Base-by-base conservation (phyloP, 2,113 vertebrate species). In the Typhlomys cinereus region DNA sequence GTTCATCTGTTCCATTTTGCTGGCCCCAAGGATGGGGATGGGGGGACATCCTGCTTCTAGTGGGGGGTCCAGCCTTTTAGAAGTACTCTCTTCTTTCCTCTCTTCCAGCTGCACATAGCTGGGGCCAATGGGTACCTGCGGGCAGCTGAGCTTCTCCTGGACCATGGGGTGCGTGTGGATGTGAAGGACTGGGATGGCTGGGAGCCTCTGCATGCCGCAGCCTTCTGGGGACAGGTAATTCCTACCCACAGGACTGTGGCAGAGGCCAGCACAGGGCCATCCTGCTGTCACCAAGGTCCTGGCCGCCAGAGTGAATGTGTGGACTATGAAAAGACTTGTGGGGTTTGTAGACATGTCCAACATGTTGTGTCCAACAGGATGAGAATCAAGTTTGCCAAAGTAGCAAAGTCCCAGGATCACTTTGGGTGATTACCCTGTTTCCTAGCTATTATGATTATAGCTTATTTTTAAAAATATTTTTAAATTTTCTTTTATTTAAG, bases 171-270 rank as follows among this genome's bases (percentile, higher is more conserved):
- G 50, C 98, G 98, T 18, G 98, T 99, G 97, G 99, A 99, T 85
- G 95, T 99, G 73, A 99, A 98, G 90, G 99, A 99, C 97, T 98
- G 98, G 78, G 99, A 99, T 3, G 98, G 99, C 94, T 99, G 99
- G 99, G 99, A 99, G 96, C 99, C 99, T 31, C 98, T 99, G 74
- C 99, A 99, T 0, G 99, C 99, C 36, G 99, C 99, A 67, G 99
- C 99, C 12, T 99, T 99, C 98, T 99, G 99, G 99, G 99, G 99
- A 96, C 99, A 99, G 98, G 99, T 99, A 96, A 96, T 52, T 41
- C 41, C 62, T 36, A n/a, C 21, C 44, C 31, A 11, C 5, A 15
- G 52, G 23, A 46, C 54, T 31, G 17, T 39, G 36, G 11, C 15
- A 13, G 59, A 41, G 71, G n/a, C 61, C 13, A 48, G 62, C 5